Base-by-base conservation (phyloP, 2,888 invertebrate species). In the Onthophagus sagittarius region DNA sequence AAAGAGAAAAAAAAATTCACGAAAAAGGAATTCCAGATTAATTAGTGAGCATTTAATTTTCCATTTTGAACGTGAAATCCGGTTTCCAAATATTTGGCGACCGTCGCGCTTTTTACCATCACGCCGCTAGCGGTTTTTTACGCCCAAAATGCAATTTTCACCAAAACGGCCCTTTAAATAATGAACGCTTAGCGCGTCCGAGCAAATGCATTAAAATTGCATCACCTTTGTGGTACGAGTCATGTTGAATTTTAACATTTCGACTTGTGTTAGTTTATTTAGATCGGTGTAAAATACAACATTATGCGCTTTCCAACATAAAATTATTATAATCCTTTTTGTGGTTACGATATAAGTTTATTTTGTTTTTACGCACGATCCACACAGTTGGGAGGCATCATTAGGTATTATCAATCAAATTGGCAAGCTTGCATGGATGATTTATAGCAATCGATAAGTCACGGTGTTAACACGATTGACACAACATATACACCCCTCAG, bases 401-500 rank as follows among this genome's bases (percentile, higher is more conserved):
- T 67, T 67, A 67, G 23, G 32, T 23, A 67, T 67, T 67, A 31
- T 67, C 67, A 67, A 67, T 67, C 67, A 67, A 2, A 67, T 67
- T 67, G 32, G 39, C 67, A n/a, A 67, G 9, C 67, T 11, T 23
- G 65, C 31, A n/a, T 65, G 67, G 31, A 67, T 67, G 67, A 67
- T 67, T 15, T 67, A 67, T 67, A 6, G 31, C 0, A n/a, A 32
- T 23, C 67, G 67, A 67, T 67, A 67, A 67, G 23, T 67, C 67
- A 67, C 15, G 31, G 67, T 67, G 39, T 53, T 53, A 53, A 53
- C 39, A 53, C 39, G 39, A 53, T 53, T 53, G 39, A 53, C 39
- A 53, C 39, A 53, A 53, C 39, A 53, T 53, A 53, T 53, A 53
- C 39, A 53, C 39, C 39, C 39, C 23, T 23, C 23, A 23, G 11